Percentiles rank a stretch among this genome's conserved stretches.
Conservation (phyloP, 92 coral and sea anemone genomes). For the Parazoanthus swiftii region DNA sequence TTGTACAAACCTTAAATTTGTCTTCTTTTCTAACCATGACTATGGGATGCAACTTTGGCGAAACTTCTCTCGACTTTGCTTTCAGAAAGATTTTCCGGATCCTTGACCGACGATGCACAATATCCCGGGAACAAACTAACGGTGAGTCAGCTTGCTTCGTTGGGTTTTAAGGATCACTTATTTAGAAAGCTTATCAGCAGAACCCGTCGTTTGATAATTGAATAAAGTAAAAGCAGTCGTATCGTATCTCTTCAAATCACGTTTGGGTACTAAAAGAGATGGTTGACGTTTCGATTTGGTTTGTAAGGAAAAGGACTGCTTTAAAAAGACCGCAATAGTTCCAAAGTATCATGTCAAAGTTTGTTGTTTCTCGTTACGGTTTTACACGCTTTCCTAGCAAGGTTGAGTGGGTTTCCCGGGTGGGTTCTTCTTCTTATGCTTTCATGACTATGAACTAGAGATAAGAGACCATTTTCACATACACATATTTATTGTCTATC, state of each 20-base stretch:
- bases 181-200: not conserved
- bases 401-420: conserved; percentile 6
- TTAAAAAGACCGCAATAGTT: not conserved
- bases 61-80: conserved; percentile 18
- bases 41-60: not conserved
- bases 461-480: not conserved
- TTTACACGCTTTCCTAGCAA: not conserved
- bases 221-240: not conserved
- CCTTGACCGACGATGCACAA: conserved; percentile 1
- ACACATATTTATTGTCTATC: not conserved
- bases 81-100: conserved; percentile 15
- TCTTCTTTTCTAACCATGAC: not conserved
- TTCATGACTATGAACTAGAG: not conserved
- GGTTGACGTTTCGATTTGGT: not conserved
- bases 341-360: not conserved
- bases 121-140: conserved; percentile 4
- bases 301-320: not conserved
- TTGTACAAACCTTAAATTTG: conserved; percentile 29
- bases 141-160: conserved; percentile 23
- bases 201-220: not conserved
- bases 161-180: conserved; percentile 20
- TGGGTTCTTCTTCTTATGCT: not conserved
- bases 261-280: not conserved
- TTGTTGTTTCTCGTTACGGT: not conserved
- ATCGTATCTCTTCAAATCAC: not conserved